A percentile compares a stretch with the other conserved stretches of the same genome.
phyloP scores from a whole-genome alignment of 2,797 vertebrate genomes.

The Xerus rutilus region DNA sequence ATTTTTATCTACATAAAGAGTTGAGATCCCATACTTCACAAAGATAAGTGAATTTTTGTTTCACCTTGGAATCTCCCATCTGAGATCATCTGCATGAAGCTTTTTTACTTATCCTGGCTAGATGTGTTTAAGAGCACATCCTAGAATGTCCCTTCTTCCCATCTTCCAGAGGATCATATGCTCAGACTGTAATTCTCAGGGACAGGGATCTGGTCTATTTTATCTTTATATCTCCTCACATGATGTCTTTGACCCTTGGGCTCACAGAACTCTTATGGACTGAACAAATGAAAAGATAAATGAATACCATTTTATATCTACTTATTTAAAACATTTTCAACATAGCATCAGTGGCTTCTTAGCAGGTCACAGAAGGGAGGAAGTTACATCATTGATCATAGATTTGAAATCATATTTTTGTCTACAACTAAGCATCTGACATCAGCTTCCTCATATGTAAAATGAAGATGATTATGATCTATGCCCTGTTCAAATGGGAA shows the following conservation, averaged over 20 bases:
- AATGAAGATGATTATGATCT: not conserved
- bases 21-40: not conserved
- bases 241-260: not conserved
- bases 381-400: not conserved
- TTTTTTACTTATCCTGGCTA: not conserved
- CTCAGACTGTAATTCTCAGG: not conserved
- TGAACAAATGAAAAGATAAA: not conserved
- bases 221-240: not conserved
- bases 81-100: not conserved
- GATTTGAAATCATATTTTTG: not conserved
- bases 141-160: not conserved
- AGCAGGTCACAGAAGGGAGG: not conserved
- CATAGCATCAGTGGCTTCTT: not conserved
- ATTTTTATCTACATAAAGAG: not conserved
- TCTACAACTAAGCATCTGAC: not conserved
- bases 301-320: not conserved
- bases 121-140: not conserved
- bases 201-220: not conserved
- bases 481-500: slow-evolving; percentile 19
- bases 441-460: slow-evolving; percentile 17
- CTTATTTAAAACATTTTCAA: slow-evolving; percentile 12
- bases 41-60: not conserved
- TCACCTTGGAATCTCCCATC: not conserved
- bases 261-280: not conserved
- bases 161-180: not conserved